These are phyloP conservation scores for Sus scrofa DNA, from an alignment of 2,113 vertebrate species.

Conservation along the genomic window DNA sequence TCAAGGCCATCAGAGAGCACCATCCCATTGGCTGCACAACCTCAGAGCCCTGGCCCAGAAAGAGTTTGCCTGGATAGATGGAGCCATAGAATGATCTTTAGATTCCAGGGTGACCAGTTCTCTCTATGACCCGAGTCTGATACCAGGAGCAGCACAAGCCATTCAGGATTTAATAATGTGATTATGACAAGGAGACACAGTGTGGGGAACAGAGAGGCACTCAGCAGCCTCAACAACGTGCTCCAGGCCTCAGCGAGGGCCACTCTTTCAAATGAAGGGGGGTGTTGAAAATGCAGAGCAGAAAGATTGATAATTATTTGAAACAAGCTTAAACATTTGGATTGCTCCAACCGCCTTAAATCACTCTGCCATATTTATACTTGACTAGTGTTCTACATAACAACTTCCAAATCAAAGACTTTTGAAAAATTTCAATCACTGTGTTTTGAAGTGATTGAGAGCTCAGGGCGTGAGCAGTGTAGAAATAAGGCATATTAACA, in stretches of 20 bases:
- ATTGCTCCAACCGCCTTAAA: constrained; percentile 67
- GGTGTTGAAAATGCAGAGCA: constrained; percentile 71
- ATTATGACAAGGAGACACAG: constrained; percentile 61
- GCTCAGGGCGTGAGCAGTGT: constrained; percentile 80
- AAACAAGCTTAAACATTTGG: constrained; percentile 75
- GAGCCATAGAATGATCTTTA: neutral
- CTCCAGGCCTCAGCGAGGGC: constrained; percentile 70
- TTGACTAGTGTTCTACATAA: constrained; percentile 79
- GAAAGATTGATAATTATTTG: constrained; percentile 80
- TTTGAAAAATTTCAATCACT: constrained; percentile 75
- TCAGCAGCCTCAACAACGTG: constrained; percentile 53
- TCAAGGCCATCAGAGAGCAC: neutral
- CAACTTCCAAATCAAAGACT: constrained; percentile 81
- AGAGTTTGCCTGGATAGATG: neutral
- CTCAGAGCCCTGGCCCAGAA: neutral
- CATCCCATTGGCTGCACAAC: neutral
- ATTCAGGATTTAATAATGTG: constrained; percentile 61
- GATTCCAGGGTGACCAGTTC: constrained; percentile 42
- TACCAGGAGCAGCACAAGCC: constrained; percentile 5
- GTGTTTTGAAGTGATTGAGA: constrained; percentile 84
- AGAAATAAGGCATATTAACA: constrained; percentile 85
- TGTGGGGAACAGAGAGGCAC: constrained; percentile 67
- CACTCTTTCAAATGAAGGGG: constrained; percentile 78
- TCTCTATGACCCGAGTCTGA: constrained; percentile 18
- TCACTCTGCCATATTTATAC: constrained; percentile 74